A percentile compares a stretch with the other conserved stretches of the same genome.
phyloP scores from a whole-genome alignment of 2,888 invertebrate genomes.

The Lacanobia wlatinum region DNA sequence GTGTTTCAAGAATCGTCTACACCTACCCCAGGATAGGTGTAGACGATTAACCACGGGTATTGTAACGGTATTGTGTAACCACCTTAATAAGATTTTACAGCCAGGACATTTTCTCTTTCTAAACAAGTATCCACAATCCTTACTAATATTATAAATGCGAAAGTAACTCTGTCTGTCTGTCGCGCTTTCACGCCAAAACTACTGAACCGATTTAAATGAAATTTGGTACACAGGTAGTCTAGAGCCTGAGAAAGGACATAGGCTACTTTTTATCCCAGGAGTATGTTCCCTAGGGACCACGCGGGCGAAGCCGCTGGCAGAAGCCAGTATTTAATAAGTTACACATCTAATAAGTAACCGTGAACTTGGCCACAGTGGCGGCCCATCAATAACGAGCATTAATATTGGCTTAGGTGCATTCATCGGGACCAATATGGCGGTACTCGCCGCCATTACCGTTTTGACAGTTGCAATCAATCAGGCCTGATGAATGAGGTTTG shows the following conservation, averaged over 20 bases:
- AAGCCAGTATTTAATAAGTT: conserved; percentile 86
- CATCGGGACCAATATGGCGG: conserved; percentile 83
- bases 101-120: conserved; percentile 76
- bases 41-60: too few relatives aligned
- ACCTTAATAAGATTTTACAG: conserved; percentile 75
- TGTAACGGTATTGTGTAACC: too few relatives aligned
- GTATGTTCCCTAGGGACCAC: too few relatives aligned
- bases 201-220: too few relatives aligned
- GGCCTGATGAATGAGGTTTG: conserved; percentile 87
- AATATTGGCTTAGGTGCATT: conserved; percentile 87
- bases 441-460: conserved; percentile 88
- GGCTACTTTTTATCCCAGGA: too few relatives aligned
- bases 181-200: too few relatives aligned
- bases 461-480: conserved; percentile 91
- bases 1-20: conserved; percentile 32
- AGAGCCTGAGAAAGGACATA: too few relatives aligned
- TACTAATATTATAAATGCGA: too few relatives aligned
- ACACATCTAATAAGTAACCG: conserved; percentile 85
- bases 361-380: conserved; percentile 78
- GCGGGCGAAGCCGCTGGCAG: too few relatives aligned
- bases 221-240: too few relatives aligned
- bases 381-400: conserved; percentile 87
- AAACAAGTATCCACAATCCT: conserved; percentile 75
- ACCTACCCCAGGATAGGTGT: conserved; percentile 24
- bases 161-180: too few relatives aligned